A percentile compares a stretch with the other conserved stretches of the same genome.
Evolutionary conservation across 2,797 vertebrate genomes (phyloP).

Genomic region (Phrynocephalus guinanensis): DNA sequence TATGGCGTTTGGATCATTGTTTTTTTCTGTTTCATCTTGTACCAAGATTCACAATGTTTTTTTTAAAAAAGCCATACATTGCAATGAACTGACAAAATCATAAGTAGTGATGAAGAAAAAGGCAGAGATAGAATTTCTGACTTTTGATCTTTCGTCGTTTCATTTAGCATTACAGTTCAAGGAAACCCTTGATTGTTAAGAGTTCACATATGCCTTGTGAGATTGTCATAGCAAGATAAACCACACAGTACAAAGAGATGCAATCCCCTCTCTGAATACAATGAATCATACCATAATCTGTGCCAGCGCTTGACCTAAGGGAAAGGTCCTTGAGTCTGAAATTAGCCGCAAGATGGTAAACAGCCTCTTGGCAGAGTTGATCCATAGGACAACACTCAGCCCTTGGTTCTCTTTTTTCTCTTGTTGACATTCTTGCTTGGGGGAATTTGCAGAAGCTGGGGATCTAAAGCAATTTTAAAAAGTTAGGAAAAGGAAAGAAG

Average conservation of each 20-base stretch:
- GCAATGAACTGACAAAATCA: constrained; percentile 16
- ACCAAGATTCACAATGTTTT: constrained; percentile 1
- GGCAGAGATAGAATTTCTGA: background rate
- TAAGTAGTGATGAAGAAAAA: background rate
- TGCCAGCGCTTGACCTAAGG: constrained; percentile 49
- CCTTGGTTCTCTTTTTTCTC: background rate
- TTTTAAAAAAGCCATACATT: rapidly evolving
- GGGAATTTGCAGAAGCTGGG: constrained; percentile 20
- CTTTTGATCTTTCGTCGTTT: constrained; percentile 35
- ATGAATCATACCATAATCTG: constrained; percentile 8
- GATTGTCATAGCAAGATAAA: constrained; percentile 24
- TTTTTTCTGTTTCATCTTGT: background rate
- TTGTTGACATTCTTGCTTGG: background rate
- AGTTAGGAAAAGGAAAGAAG: constrained; percentile 14
- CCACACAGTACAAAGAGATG: constrained; percentile 38
- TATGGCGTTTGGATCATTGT: too few relatives aligned
- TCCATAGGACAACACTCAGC: constrained; percentile 49
- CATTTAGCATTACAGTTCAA: background rate
- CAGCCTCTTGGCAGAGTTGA: constrained; percentile 48
- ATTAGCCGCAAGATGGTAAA: constrained; percentile 39
- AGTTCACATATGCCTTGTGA: constrained; percentile 2
- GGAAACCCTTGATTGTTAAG: background rate
- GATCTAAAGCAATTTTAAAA: constrained; percentile 42
- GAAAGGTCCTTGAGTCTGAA: constrained; percentile 45
- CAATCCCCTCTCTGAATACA: constrained; percentile 14